Base-by-base conservation (phyloP, 2,113 vertebrate species). In the Ailuropoda melanoleuca region DNA sequence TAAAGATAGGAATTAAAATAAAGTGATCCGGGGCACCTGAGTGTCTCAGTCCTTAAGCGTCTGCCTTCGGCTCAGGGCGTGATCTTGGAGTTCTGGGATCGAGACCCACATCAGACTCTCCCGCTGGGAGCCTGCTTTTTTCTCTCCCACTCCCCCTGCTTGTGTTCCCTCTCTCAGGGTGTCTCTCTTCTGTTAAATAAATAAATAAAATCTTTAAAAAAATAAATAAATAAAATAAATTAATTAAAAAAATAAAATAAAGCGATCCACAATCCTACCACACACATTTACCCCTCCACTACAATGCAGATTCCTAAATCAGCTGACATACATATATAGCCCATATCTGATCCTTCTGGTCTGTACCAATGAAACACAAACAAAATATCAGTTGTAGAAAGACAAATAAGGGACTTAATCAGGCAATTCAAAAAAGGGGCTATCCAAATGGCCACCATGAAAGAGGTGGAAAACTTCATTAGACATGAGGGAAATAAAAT, bases 221-320 rank as follows among this genome's bases (percentile, higher is more conserved):
- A n/a, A n/a, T n/a, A n/a, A n/a, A n/a, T n/a, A n/a, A n/a, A n/a
- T n/a, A n/a, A n/a, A n/a, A n/a, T n/a, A n/a, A n/a, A n/a, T n/a
- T n/a, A n/a, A n/a, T n/a, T n/a, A n/a, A n/a, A n/a, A 88, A 88
- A 87, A 70, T 84, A 88, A 88, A 87, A 70, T 87, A 60, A 83
- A 94, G 31, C 68, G 24, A 77, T 50, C 64, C 46, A 39, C 48
- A 88, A 39, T 83, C 8, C 37, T 66, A 81, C 23, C 24, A 68
- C 9, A 11, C 24, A 87, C 6, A 50, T 87, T 31, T 70, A 60
- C 7, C 13, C 24, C 78, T 5, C 31, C 14, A 90, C 14, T n/a
- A 24, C 1, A 84, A 3, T 77, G 3, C 10, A 93, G 31, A 84
- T 48, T 64, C 11, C 9, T 88, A n/a, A 94, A 17, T 53, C 26